phyloP scores from a whole-genome alignment of 2,113 vertebrate species.

The Datnioides undecimradiatus region DNA sequence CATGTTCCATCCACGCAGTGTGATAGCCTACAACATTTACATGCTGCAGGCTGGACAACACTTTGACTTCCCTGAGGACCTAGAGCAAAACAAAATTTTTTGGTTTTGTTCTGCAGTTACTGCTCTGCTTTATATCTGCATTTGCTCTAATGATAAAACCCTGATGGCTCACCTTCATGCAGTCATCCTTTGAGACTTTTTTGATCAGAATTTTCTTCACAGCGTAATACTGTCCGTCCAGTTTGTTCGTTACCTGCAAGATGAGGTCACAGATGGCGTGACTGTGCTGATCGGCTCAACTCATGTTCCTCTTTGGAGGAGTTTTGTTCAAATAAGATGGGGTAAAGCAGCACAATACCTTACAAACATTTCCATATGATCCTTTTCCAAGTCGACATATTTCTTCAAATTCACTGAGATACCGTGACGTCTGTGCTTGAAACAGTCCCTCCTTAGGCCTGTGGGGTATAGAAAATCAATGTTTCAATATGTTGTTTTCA shows the following conservation, averaged over 20 bases:
- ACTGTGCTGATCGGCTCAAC: background rate
- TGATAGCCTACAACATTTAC: conserved; percentile 95
- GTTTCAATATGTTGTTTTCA: too few species aligned
- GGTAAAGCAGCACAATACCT: conserved; percentile 81
- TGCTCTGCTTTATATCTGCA: background rate
- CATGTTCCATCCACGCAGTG: conserved; percentile 98
- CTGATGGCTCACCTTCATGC: conserved; percentile 90
- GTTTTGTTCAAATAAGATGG: background rate
- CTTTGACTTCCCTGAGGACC: conserved; percentile 96
- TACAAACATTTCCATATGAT: conserved; percentile 95
- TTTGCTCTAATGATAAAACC: background rate
- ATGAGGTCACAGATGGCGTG: background rate
- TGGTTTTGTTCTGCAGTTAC: rapidly evolving
- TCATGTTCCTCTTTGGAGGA: background rate
- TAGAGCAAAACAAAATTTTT: conserved; percentile 67
- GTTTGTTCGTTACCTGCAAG: conserved; percentile 94
- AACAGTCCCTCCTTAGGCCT: conserved; percentile 90
- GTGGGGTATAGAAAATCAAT: conserved; percentile 36
- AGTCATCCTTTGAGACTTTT: conserved; percentile 92
- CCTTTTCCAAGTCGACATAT: conserved; percentile 91
- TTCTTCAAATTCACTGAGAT: conserved; percentile 97
- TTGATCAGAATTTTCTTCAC: conserved; percentile 98
- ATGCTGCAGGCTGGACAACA: conserved; percentile 94
- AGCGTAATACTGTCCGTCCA: conserved; percentile 95
- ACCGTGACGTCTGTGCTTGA: conserved; percentile 94